Base-by-base conservation (phyloP, 2,888 invertebrate species). In the Syritta pipiens region DNA sequence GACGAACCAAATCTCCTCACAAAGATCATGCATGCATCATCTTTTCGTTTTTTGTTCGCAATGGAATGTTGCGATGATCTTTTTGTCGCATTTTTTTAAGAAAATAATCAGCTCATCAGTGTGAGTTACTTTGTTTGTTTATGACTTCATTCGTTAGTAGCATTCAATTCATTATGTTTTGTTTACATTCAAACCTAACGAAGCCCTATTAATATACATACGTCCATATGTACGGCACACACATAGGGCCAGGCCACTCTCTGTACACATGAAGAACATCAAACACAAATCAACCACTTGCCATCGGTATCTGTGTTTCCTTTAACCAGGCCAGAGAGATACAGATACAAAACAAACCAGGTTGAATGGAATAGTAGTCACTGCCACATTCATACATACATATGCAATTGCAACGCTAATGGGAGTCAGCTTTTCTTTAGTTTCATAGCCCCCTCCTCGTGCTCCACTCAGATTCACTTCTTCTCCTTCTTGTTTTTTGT, bases 191-290 rank as follows among this genome's bases (percentile, higher is more conserved):
- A 42, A 65, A 59, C 44, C 51, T 74, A 74, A 74, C 74, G 74
- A 74, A 74, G 74, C 65, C 74, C 63, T 74, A 74, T 65, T 74
- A 65, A 65, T 74, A 74, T 65, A 26, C 51, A n/a, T n/a, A n/a
- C n/a, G n/a, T n/a, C n/a, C n/a, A n/a, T n/a, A n/a, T n/a, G n/a
- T n/a, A n/a, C n/a, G n/a, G 49, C 46, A 51, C 40, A 53, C 24
- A 28, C 35, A 30, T 6, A 30, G 48, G 20, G n/a, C 22, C 24
- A 12, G 37, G 37, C 37, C 22, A 26, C 19, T 49, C 19, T 30
- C 28, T 42, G 42, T 51, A 22, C 14, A 26, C 42, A 51, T 49
- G 37, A 7, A 42, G 48, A 63, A 72, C 55, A 63, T 72, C 72
- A 72, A 72, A 72, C 53, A 49, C 19, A 55, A 63, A 57, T 72